phyloP scores from a whole-genome alignment of 2,888 invertebrate genomes.

The Orthosia incerta region DNA sequence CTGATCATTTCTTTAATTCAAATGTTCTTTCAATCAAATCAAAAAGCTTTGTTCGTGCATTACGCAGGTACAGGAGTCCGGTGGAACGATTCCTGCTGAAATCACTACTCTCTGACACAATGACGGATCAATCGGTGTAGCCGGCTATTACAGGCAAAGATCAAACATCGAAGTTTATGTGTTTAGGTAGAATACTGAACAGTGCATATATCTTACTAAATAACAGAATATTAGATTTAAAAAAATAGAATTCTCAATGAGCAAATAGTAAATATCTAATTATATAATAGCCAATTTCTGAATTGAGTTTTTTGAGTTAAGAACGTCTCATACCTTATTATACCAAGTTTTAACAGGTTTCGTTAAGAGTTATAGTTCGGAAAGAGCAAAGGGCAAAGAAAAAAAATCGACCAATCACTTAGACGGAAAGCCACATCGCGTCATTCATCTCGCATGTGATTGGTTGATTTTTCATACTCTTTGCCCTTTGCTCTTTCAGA shows the following conservation, averaged over 20 bases:
- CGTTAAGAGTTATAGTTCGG: too few relatives aligned
- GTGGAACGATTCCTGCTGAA: slow-evolving; percentile 77
- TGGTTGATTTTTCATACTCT: too few relatives aligned
- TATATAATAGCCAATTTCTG: too few relatives aligned
- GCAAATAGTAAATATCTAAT: neutral
- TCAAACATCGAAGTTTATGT: slow-evolving; percentile 7
- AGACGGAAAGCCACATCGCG: too few relatives aligned
- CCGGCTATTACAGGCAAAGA: slow-evolving; percentile 59
- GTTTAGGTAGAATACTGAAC: slow-evolving; percentile 37
- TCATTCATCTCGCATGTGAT: too few relatives aligned
- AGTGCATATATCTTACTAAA: neutral
- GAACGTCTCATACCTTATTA: too few relatives aligned
- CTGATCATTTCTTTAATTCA: slow-evolving; percentile 6
- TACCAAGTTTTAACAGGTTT: too few relatives aligned
- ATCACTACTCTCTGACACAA: slow-evolving; percentile 78
- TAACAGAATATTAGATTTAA: neutral
- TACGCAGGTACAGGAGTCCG: slow-evolving; percentile 49
- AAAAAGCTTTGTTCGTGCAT: slow-evolving; percentile 18
- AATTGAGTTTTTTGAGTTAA: too few relatives aligned
- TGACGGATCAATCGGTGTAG: slow-evolving; percentile 79
- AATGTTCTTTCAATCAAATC: slow-evolving; percentile 36
- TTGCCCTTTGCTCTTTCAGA: too few relatives aligned
- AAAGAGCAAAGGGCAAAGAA: too few relatives aligned
- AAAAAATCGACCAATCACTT: too few relatives aligned
- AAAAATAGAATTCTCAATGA: neutral